Base-by-base conservation (phyloP, 2,113 vertebrate species). In the Astatotilapia flaviijosephi region DNA sequence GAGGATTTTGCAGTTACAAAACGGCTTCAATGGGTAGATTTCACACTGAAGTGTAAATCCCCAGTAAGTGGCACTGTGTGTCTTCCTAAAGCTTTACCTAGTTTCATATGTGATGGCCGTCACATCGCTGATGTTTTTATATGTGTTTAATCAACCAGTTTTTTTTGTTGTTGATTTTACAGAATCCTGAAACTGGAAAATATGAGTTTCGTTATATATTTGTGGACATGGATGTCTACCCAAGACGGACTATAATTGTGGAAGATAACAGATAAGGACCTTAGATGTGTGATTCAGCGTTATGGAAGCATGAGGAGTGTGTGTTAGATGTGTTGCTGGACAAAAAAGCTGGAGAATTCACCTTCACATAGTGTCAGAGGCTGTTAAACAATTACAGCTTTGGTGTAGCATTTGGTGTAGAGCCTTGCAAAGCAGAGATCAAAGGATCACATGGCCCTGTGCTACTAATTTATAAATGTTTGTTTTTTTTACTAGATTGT, bases 171-270 rank as follows among this genome's bases (percentile, higher is more conserved):
- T 45, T 77, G 47, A 85, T 95, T 87, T 87, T 91, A 10, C 96
- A 99, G 99, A 98, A 97, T 93, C 96, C 95, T 56, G 94, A 97
- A 92, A 97, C 92, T 35, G 97, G 98, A 84, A 96, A 95, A 88
- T 97, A 97, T 31, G 98, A 98, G 75, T 97, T 98, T 83, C 96
- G 95, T 15, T 99, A 98, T 88, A 97, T 99, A 92, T 96, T 99
- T 96, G 98, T 99, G 93, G 98, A 99, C 0, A 33, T 99, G 8
- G 97, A 98, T 28, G 88, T 96, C 13, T 98, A 98, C 89, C 98
- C 99, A 8, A 96, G 96, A 93, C 97, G 97, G 93, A 97, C 95
- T n/a, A 98, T 99, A 86, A 65, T 98, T 37, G 70, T 99, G 82
- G 98, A 99, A 96, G 98, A 99, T 90, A 98, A 98, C 93, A 96